Conservation (phyloP, 2,888 invertebrate genomes). For the Drosophila flavopinicola region DNA sequence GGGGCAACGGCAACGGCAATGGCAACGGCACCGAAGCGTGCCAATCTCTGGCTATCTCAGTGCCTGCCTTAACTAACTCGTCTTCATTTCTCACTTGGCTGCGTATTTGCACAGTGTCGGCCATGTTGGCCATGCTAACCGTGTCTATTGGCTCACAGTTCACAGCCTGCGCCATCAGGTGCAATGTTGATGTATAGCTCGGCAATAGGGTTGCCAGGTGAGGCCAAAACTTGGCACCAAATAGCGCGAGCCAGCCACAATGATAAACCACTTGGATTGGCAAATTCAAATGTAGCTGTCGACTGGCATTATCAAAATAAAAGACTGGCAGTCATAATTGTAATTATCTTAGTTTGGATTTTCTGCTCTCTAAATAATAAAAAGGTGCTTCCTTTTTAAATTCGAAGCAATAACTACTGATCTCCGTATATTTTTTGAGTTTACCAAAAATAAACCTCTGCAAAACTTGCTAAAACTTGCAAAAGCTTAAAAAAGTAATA, state of each 20-base stretch:
- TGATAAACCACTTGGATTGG: too few species aligned
- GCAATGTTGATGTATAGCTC: constrained; percentile 51
- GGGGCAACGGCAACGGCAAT: background rate
- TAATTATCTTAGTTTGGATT: too few species aligned
- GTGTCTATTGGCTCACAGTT: constrained; percentile 66
- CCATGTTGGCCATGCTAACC: constrained; percentile 52
- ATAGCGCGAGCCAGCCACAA: background rate
- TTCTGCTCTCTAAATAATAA: too few species aligned
- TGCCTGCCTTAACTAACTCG: constrained; percentile 73
- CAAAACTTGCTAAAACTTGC: too few species aligned
- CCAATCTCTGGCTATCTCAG: constrained; percentile 62
- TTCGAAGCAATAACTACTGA: too few species aligned
- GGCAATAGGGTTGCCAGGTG: constrained; percentile 51
- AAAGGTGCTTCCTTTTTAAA: too few species aligned
- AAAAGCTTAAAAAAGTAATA: too few species aligned
- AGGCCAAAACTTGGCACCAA: background rate
- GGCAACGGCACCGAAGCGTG: constrained; percentile 58
- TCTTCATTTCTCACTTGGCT: constrained; percentile 81
- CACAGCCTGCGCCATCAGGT: constrained; percentile 31
- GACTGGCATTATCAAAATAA: too few species aligned
- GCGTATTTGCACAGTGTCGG: constrained; percentile 64
- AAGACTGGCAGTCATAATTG: too few species aligned
- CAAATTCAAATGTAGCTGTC: background rate
- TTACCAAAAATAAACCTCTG: too few species aligned
- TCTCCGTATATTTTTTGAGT: too few species aligned